A percentile compares a stretch with the other conserved stretches of the same genome.
Conservation (phyloP, 2,888 invertebrate species). For the Spialia ferax region DNA sequence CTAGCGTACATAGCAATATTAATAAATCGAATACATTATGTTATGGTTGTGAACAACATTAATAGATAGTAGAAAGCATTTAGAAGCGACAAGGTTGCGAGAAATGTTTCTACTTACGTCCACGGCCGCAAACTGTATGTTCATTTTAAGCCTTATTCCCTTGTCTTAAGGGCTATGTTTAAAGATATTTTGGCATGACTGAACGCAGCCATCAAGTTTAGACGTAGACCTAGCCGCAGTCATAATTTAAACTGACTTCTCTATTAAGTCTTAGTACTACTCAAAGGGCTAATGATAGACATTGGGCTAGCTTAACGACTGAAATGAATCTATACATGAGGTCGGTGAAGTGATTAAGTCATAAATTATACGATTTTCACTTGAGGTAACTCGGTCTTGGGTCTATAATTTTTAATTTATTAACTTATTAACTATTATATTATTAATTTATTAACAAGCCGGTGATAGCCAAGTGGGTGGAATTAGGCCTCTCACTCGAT, state of each 20-base stretch:
- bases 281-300: constrained; percentile 37
- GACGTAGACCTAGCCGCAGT: constrained; percentile 28
- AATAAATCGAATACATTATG: constrained; percentile 57
- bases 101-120: constrained; percentile 34
- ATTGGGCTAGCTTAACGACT: constrained; percentile 34
- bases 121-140: background rate
- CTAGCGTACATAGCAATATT: constrained; percentile 52
- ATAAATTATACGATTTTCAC: constrained; percentile 28
- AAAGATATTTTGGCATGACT: constrained; percentile 19
- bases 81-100: constrained; percentile 46
- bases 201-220: constrained; percentile 25
- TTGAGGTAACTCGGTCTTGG: background rate
- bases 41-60: constrained; percentile 48
- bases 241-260: constrained; percentile 40
- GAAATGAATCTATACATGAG: constrained; percentile 29
- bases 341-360: constrained; percentile 12
- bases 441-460: too few relatives aligned
- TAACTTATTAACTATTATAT: too few relatives aligned
- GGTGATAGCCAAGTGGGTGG: too few relatives aligned
- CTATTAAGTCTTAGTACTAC: constrained; percentile 31
- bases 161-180: constrained; percentile 6
- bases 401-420: too few relatives aligned
- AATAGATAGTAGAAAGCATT: constrained; percentile 59
- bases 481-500: too few relatives aligned
- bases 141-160: constrained; percentile 16